Evolutionary conservation across 2,113 vertebrate species (phyloP).

Genomic region (Steatornis caripensis): DNA sequence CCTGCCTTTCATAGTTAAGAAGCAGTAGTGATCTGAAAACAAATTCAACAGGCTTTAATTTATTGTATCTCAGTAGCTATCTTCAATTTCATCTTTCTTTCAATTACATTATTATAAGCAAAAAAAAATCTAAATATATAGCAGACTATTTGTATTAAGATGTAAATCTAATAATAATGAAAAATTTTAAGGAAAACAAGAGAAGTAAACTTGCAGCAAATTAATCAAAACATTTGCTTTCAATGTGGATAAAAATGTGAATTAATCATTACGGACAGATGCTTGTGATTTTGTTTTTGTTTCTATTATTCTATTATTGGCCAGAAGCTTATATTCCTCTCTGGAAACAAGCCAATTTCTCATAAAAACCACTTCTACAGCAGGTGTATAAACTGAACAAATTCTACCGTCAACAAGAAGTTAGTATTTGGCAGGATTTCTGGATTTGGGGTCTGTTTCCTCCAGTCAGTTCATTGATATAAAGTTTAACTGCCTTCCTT

Average conservation of each 20-base stretch:
- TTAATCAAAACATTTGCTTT: conserved; percentile 55
- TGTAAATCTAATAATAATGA: conserved; percentile 23
- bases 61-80: not conserved
- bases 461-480: conserved; percentile 19
- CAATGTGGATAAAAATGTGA: not conserved
- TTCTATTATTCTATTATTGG: conserved; percentile 11
- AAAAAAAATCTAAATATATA: conserved; percentile 4
- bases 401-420: conserved; percentile 24
- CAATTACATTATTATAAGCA: not conserved
- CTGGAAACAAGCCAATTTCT: not conserved
- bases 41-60: not conserved
- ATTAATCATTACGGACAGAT: conserved; percentile 19
- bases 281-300: conserved; percentile 33
- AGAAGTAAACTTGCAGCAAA: conserved; percentile 28
- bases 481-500: conserved; percentile 18
- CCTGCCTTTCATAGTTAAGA: not conserved
- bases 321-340: not conserved
- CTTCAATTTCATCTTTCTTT: not conserved
- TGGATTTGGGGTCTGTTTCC: conserved; percentile 13
- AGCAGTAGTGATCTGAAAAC: not conserved
- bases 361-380: not conserved
- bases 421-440: conserved; percentile 28
- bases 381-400: conserved; percentile 56
- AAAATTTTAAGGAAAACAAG: conserved; percentile 43
- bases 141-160: conserved; percentile 1